A percentile compares a stretch with the other conserved stretches of the same genome.
Conservation (phyloP, 2,797 vertebrate species). For the Cyprinodon diabolis region DNA sequence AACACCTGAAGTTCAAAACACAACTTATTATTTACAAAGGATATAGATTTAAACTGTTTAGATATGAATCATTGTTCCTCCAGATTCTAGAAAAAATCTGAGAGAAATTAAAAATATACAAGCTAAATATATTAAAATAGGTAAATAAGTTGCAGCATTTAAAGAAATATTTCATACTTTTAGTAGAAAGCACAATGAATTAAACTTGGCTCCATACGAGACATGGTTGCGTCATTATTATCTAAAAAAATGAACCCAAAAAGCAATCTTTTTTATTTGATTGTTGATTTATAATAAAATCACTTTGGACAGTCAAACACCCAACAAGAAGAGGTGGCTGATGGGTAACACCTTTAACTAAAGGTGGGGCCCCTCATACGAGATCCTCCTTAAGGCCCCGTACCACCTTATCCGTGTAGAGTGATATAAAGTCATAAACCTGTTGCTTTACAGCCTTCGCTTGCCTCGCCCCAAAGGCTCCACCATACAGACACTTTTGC, state of each 20-base stretch:
- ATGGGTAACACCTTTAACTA: neutral
- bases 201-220: too few species aligned
- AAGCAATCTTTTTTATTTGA: neutral
- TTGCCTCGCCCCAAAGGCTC: slow-evolving; percentile 10
- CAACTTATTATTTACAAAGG: neutral
- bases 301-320: neutral
- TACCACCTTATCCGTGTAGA: neutral
- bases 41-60: neutral
- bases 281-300: neutral
- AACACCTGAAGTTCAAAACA: too few species aligned
- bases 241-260: neutral
- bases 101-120: too few species aligned
- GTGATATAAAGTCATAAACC: neutral
- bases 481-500: neutral
- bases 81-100: neutral
- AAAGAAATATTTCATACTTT: neutral
- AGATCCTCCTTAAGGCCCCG: neutral
- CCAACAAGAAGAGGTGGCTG: neutral
- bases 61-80: neutral
- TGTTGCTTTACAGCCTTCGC: neutral
- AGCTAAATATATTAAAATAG: neutral
- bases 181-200: neutral
- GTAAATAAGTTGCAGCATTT: neutral
- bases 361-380: neutral
- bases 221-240: neutral